Evolutionary conservation across 2,113 vertebrate genomes (phyloP).

Genomic region (Protobothrops flavoviridis): DNA sequence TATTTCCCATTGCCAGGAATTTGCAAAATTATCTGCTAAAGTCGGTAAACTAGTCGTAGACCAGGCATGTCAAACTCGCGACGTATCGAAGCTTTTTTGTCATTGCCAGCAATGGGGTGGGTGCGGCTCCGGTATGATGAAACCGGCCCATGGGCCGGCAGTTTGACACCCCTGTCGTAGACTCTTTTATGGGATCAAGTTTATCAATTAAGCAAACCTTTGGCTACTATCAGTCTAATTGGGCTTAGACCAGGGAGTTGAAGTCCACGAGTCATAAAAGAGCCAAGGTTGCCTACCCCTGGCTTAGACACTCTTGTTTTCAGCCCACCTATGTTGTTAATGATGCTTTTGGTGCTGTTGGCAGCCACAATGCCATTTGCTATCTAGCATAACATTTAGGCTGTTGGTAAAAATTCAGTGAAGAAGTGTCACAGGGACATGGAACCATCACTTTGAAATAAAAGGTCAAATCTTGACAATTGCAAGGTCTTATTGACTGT

Average conservation of each 20-base stretch:
- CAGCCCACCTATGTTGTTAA: not conserved
- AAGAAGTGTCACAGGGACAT: not conserved
- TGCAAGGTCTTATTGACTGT: not conserved
- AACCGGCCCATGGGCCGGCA: too few relatives aligned
- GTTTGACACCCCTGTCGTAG: too few relatives aligned
- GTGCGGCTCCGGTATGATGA: too few relatives aligned
- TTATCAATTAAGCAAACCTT: not conserved
- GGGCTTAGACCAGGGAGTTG: not conserved
- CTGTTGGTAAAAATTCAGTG: not conserved
- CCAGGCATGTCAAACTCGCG: too few relatives aligned
- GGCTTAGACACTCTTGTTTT: not conserved
- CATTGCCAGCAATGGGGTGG: too few relatives aligned
- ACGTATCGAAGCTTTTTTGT: too few relatives aligned
- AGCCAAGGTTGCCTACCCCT: too few relatives aligned
- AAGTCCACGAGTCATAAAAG: too few relatives aligned
- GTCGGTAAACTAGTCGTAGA: too few relatives aligned
- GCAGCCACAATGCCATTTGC: not conserved
- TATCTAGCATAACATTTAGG: not conserved
- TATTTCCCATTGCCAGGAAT: too few relatives aligned
- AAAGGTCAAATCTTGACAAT: not conserved
- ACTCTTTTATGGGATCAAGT: too few relatives aligned
- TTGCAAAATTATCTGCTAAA: too few relatives aligned
- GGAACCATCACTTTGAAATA: not conserved
- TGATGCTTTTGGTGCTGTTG: not conserved
- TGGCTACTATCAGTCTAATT: not conserved